These are phyloP conservation scores for Sicus ferrugineus DNA, from an alignment of 2,888 invertebrate genomes.

Conservation along the genomic window DNA sequence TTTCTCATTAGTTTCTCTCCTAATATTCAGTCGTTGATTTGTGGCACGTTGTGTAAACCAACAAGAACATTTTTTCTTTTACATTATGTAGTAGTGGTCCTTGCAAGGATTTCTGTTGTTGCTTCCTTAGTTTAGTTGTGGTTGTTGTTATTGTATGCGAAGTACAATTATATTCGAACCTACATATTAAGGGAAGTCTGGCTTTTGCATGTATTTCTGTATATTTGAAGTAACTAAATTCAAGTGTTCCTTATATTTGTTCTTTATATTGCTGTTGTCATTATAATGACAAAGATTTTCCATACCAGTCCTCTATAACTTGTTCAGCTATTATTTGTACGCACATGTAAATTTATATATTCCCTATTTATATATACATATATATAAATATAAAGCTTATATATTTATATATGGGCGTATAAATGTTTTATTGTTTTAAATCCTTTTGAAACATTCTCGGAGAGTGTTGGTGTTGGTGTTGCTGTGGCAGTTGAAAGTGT, in stretches of 20 bases:
- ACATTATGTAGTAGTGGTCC: constrained; percentile 60
- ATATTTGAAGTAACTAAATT: no score
- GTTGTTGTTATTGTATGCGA: constrained; percentile 39
- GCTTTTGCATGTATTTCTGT: constrained; percentile 13
- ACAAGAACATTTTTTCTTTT: constrained; percentile 63
- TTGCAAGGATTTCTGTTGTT: constrained; percentile 19
- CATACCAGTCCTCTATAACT: constrained; percentile 34
- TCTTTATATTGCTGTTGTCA: neutral
- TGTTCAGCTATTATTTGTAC: constrained; percentile 26
- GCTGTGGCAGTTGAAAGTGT: no score
- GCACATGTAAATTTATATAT: neutral
- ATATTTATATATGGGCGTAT: neutral
- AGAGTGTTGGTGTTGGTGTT: no score
- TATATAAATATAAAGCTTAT: neutral
- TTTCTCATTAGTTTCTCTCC: neutral
- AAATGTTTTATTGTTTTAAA: neutral
- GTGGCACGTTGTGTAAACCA: constrained; percentile 59
- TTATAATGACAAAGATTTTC: neutral
- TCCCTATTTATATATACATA: neutral
- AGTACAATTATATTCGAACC: constrained; percentile 6
- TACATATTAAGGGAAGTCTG: neutral
- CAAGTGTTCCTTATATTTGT: neutral
- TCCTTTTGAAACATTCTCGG: neutral
- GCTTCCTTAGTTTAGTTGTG: neutral
- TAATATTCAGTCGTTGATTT: constrained; percentile 46